Evolutionary conservation across 2,797 vertebrate genomes (phyloP), one percentile per base, ranked within the genome.

Genomic region (Petrocephalus schoutedeni): DNA sequence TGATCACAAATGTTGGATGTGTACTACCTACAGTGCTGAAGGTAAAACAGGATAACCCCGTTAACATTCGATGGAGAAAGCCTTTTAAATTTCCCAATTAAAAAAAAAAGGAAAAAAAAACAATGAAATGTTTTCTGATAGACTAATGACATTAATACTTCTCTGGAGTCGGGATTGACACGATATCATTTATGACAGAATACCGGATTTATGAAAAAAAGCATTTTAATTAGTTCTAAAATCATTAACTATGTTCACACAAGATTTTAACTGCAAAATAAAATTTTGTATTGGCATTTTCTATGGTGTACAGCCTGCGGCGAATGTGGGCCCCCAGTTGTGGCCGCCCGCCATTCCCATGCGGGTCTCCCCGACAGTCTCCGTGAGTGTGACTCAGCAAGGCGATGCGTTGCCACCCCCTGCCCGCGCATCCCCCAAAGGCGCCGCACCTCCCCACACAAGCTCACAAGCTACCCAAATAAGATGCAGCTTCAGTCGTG

Each of bases 281-380:
- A 95, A 82, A 41, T 91, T 93, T 96, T 95, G 96, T 97, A 97
- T 98, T 99, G 97, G 97, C 97, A 96, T 98, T 64, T 96, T 97
- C 98, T 96, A 97, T 97, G 97, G 97, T 97, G 97, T 98, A 97
- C 94, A 97, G 96, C 96, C 97, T 96, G 96, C 96, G 96, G 96
- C 96, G 96, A 96, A 96, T 94, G 95, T 97, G 95, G 95, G 93
- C 91, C 90, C 89, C 91, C 41, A 71, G 87, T 88, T 86, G 87
- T 77, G 86, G 87, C 90, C 86, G 89, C 87, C 90, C 80, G 91
- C 91, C 89, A 90, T 89, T 90, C 90, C 92, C 92, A 91, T 9
- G 36, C 49, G 6, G 71, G 71, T 45, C 56, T 45, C 85, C 12
- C 36, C 14, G 23, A 3, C 23, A 4, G 0, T 14, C 3, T 9